A percentile compares a stretch with the other conserved stretches of the same genome.
phyloP scores from a whole-genome alignment of 2,113 vertebrate species.

The Irena cyanogastra region DNA sequence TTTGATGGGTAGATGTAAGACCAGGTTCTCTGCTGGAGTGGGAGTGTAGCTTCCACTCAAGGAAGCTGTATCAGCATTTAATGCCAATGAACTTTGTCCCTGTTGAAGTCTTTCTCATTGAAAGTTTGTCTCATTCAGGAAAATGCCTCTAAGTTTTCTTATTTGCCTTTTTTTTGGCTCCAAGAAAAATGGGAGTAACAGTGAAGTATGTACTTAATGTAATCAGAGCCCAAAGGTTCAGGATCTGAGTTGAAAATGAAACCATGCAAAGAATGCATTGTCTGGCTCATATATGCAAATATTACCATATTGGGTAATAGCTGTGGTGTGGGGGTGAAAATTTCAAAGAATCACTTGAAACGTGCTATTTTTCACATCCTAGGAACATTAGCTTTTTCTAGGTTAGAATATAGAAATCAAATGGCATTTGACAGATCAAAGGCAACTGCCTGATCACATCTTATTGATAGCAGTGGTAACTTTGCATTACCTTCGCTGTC shows the following conservation, averaged over 20 bases:
- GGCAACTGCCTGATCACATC: neutral
- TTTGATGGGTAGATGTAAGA: neutral
- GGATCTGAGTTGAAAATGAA: neutral
- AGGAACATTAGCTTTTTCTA: neutral
- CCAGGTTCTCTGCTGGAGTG: neutral
- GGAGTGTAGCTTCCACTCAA: neutral
- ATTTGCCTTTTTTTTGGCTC: neutral
- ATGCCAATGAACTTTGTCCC: neutral
- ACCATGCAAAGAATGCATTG: neutral
- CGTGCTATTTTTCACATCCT: neutral
- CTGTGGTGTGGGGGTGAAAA: neutral
- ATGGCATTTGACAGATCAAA: neutral
- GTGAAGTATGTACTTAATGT: neutral
- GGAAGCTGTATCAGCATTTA: neutral
- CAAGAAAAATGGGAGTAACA: neutral
- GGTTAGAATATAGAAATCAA: neutral
- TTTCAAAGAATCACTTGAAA: neutral
- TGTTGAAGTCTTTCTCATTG: neutral
- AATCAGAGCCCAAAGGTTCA: neutral
- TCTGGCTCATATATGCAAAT: neutral
- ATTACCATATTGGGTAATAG: neutral
- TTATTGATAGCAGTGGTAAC: neutral
- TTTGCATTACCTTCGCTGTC: neutral
- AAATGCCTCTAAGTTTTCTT: neutral
- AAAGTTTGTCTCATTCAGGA: neutral